These are phyloP conservation scores for Barbus barbus DNA, from an alignment of 2,113 vertebrate genomes.

Conservation along the genomic window DNA sequence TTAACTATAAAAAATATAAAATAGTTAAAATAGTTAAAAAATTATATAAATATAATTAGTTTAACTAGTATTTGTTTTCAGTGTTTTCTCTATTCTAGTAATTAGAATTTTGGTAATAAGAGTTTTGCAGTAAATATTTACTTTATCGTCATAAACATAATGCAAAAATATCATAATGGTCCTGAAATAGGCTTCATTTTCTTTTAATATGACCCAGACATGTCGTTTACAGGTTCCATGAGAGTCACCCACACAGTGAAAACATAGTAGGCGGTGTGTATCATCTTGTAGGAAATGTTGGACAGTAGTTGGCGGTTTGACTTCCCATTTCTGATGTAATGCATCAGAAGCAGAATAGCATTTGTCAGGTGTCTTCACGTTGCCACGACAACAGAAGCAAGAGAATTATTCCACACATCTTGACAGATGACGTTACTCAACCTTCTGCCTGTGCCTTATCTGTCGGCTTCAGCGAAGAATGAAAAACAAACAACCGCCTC, in stretches of 20 bases:
- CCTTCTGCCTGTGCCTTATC: slow-evolving; percentile 11
- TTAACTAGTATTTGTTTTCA: not conserved
- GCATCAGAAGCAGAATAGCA: slow-evolving; percentile 57
- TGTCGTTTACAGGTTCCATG: not conserved
- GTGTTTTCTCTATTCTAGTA: not conserved
- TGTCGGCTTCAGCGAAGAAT: slow-evolving; percentile 10
- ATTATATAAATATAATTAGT: no score
- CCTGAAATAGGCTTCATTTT: not conserved
- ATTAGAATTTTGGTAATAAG: not conserved
- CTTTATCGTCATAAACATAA: not conserved
- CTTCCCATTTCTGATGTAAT: not conserved
- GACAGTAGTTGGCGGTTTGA: not conserved
- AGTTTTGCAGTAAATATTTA: not conserved
- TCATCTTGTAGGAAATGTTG: not conserved
- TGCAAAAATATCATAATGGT: not conserved
- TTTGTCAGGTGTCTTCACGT: slow-evolving; percentile 62
- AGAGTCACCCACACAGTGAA: not conserved
- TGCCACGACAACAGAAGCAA: slow-evolving; percentile 62
- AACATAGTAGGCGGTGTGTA: not conserved
- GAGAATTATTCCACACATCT: slow-evolving; percentile 35
- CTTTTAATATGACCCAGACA: not conserved
- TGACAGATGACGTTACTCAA: slow-evolving; percentile 27
- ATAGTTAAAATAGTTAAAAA: no score
- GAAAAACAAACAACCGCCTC: slow-evolving; percentile 31
- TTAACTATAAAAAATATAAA: no score